Conservation (phyloP, 2,888 invertebrate species). For the Pandemis cinnamomeana region DNA sequence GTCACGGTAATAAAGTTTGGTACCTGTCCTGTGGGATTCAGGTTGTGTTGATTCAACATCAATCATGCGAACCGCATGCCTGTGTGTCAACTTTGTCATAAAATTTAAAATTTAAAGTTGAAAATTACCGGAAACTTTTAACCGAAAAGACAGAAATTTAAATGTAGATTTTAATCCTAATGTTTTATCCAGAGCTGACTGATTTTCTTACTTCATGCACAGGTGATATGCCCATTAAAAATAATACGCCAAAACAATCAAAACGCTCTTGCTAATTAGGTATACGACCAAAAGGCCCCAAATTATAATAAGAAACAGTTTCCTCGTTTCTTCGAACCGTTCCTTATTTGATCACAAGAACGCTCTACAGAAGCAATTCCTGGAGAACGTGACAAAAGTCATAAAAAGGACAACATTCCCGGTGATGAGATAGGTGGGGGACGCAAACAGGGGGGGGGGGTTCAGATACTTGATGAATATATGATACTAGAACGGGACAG, state of each 20-base stretch:
- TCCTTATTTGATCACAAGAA: conserved; percentile 53
- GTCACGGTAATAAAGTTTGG: too few relatives aligned
- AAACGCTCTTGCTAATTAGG: background rate
- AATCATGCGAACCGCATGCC: too few relatives aligned
- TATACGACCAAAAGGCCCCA: background rate
- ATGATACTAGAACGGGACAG: conserved; percentile 15
- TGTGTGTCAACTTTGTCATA: too few relatives aligned
- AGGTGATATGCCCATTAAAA: background rate
- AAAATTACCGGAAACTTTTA: too few relatives aligned
- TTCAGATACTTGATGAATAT: conserved; percentile 12
- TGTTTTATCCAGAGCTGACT: background rate
- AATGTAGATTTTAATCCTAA: too few relatives aligned
- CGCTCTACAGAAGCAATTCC: conserved; percentile 60
- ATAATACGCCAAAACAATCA: background rate
- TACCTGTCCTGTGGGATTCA: too few relatives aligned
- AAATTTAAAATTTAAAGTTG: too few relatives aligned
- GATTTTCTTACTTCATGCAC: background rate
- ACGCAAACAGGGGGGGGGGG: background rate
- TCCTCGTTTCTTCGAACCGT: conserved; percentile 32
- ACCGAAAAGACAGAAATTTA: too few relatives aligned
- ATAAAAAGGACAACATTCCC: conserved; percentile 59
- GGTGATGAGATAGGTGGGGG: conserved; percentile 46
- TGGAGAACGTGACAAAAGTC: conserved; percentile 68
- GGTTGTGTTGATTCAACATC: too few relatives aligned
- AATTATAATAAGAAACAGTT: conserved; percentile 23